A percentile compares a stretch with the other conserved stretches of the same genome.
These are phyloP conservation scores for Euwallacea similis DNA, from an alignment of 1,140 invertebrate genomes.

Conservation along the genomic window DNA sequence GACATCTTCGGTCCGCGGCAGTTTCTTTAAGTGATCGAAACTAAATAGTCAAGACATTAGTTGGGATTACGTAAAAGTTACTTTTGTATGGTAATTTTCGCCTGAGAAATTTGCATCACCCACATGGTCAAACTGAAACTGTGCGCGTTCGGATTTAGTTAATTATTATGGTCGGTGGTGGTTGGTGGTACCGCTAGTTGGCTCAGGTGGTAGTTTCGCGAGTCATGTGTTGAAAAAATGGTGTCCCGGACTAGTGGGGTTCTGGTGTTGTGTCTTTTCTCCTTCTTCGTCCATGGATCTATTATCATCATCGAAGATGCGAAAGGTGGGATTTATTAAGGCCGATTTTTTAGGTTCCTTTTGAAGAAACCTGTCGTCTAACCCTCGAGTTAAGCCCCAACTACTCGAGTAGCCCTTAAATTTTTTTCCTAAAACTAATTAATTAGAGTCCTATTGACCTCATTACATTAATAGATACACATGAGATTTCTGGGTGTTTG, in stretches of 20 bases:
- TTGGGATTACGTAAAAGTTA: slow-evolving; percentile 23
- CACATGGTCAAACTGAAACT: slow-evolving; percentile 15
- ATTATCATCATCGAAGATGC: slow-evolving; percentile 53
- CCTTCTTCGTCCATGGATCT: slow-evolving; percentile 36
- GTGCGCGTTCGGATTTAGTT: too few relatives aligned
- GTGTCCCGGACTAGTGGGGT: slow-evolving; percentile 14
- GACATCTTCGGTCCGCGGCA: background rate
- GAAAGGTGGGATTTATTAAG: slow-evolving; percentile 45
- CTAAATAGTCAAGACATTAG: background rate
- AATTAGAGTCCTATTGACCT: too few relatives aligned
- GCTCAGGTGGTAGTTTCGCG: background rate
- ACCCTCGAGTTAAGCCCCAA: too few relatives aligned
- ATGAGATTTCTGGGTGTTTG: too few relatives aligned
- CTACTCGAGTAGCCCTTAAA: too few relatives aligned
- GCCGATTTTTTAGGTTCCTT: too few relatives aligned
- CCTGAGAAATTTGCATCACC: slow-evolving; percentile 32
- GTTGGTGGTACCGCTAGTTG: background rate
- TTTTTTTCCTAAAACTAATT: too few relatives aligned
- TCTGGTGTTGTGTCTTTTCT: slow-evolving; percentile 10
- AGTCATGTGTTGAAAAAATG: slow-evolving; percentile 13
- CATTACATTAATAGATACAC: too few relatives aligned
- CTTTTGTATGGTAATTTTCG: slow-evolving; percentile 32
- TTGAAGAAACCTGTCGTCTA: too few relatives aligned
- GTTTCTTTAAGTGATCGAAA: background rate
- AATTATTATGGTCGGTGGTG: background rate